phyloP scores from a whole-genome alignment of 2,113 vertebrate species.

The Bothrops jararaca region DNA sequence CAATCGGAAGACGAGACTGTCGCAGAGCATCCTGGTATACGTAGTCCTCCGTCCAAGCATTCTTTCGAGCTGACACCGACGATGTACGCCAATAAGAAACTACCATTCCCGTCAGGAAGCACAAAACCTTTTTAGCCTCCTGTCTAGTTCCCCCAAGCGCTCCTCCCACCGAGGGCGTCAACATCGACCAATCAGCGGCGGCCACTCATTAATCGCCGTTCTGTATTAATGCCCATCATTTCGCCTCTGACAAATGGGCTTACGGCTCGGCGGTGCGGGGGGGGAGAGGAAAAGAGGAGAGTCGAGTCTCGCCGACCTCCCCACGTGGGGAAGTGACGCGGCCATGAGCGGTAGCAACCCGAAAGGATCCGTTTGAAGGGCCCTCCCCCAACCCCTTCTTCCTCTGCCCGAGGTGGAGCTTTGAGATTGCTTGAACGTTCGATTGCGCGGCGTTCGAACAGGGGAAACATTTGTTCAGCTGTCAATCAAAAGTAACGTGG shows the following conservation, averaged over 20 bases:
- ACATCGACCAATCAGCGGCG: constrained; percentile 66
- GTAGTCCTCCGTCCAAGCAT: constrained; percentile 41
- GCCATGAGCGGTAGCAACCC: constrained; percentile 43
- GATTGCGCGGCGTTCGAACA: constrained; percentile 77
- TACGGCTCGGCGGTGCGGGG: neutral
- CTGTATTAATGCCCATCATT: constrained; percentile 72
- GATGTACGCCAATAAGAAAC: neutral
- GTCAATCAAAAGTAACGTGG: constrained; percentile 99
- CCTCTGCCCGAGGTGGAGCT: constrained; percentile 66
- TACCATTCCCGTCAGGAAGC: constrained; percentile 60
- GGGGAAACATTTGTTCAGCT: constrained; percentile 82
- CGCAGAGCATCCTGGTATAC: constrained; percentile 64
- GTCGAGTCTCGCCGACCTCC: constrained; percentile 21
- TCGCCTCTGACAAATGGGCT: constrained; percentile 70
- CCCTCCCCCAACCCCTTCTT: neutral
- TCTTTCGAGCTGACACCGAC: accelerated
- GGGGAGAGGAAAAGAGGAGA: neutral
- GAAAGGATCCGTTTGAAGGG: accelerated
- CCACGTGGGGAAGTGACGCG: constrained; percentile 73
- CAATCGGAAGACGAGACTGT: constrained; percentile 33
- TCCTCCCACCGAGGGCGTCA: constrained; percentile 42
- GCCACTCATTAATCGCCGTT: constrained; percentile 67
- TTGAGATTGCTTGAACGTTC: constrained; percentile 63
- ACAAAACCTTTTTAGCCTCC: constrained; percentile 23
- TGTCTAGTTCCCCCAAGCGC: constrained; percentile 15